phyloP scores from a whole-genome alignment of 2,888 invertebrate species.

The Platynereis dumerilii region DNA sequence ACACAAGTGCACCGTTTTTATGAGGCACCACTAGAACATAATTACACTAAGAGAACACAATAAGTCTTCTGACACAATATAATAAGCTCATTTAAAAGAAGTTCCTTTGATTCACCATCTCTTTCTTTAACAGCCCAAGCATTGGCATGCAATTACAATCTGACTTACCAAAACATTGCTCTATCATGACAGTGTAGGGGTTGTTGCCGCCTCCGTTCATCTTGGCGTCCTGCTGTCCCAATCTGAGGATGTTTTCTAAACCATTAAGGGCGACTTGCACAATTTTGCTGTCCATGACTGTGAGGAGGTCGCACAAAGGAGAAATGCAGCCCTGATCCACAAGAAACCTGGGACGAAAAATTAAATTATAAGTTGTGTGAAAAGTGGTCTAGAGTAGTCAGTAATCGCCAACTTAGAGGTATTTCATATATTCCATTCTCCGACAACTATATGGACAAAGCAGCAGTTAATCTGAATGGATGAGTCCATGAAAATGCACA shows the following conservation, averaged over 20 bases:
- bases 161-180: conserved; percentile 94
- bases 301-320: conserved; percentile 90
- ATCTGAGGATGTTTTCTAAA: conserved; percentile 89
- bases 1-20: too few species aligned
- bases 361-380: neutral
- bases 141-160: too few species aligned
- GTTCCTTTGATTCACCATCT: too few species aligned
- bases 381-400: neutral
- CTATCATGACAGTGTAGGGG: conserved; percentile 87
- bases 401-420: neutral
- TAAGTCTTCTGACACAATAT: too few species aligned
- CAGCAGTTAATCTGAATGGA: too few species aligned
- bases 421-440: neutral
- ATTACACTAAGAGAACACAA: too few species aligned
- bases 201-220: conserved; percentile 74
- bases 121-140: too few species aligned
- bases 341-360: conserved; percentile 66
- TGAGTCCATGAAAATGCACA: too few species aligned
- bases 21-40: too few species aligned
- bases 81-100: too few species aligned
- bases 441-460: too few species aligned
- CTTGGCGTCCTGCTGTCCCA: conserved; percentile 82
- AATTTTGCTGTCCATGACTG: conserved; percentile 91
- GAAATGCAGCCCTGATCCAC: conserved; percentile 82
- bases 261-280: conserved; percentile 93